Conservation (phyloP, 1,140 invertebrate species). For the Cotesia chilonis region DNA sequence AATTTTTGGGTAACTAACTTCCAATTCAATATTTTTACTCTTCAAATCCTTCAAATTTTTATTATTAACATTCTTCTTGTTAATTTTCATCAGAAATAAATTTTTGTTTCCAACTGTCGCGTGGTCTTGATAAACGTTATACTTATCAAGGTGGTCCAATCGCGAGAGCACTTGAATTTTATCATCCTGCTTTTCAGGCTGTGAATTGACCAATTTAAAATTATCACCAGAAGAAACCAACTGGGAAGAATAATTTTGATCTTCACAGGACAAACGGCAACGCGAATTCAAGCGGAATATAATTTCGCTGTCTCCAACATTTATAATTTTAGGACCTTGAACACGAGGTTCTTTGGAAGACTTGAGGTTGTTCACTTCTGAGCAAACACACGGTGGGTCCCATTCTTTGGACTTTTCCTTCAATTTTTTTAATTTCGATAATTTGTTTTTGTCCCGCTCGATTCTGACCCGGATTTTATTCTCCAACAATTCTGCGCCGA, state of each 20-base stretch:
- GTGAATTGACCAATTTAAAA: not conserved
- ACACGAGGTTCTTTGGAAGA: constrained; percentile 40
- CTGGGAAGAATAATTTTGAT: constrained; percentile 44
- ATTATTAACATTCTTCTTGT: constrained; percentile 47
- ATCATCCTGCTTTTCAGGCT: constrained; percentile 43
- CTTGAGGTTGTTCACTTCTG: constrained; percentile 53
- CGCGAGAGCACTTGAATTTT: constrained; percentile 55
- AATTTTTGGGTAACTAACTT: constrained; percentile 55
- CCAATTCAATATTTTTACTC: constrained; percentile 55
- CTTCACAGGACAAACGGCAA: constrained; percentile 36
- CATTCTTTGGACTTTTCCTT: constrained; percentile 43
- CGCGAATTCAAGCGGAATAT: constrained; percentile 54
- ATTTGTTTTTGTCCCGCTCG: constrained; percentile 51
- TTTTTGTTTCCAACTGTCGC: constrained; percentile 50
- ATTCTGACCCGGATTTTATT: constrained; percentile 59
- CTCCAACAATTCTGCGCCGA: constrained; percentile 52
- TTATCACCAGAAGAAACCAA: constrained; percentile 34
- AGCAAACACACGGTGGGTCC: constrained; percentile 57
- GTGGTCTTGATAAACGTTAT: constrained; percentile 56
- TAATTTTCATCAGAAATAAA: constrained; percentile 55
- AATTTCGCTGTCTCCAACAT: constrained; percentile 51
- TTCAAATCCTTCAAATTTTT: constrained; percentile 32
- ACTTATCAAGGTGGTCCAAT: constrained; percentile 35
- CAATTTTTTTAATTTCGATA: constrained; percentile 25
- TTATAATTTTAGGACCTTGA: constrained; percentile 55